Base-by-base conservation (phyloP, 1,140 invertebrate genomes). In the Asbolus verrucosus region DNA sequence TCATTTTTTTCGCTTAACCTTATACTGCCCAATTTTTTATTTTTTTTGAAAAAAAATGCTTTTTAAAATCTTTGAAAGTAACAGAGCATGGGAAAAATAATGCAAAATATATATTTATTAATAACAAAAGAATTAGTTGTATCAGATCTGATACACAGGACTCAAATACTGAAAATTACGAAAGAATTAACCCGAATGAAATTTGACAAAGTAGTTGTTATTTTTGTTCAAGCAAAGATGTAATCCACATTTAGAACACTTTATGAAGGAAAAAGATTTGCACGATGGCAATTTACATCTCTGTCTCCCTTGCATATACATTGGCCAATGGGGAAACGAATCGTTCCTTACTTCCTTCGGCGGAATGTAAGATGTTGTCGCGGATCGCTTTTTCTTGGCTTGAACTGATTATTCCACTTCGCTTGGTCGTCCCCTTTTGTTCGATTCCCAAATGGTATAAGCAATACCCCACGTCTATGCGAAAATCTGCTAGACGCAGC, bases 1-100 rank as follows among this genome's bases (percentile, higher is more conserved):
- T 93, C 90, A 16, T 86, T 27, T 27, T 27, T 4, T 27, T 27
- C 8, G 24, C 8, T 27, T 27, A 27, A 27, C 24, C 24, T 8
- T 3, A 27, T 8, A 27, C 3, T 27, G 24, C 3, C 24, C 24
- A 27, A 27, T 4, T 27, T 27, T 27, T 27, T 27, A n/a, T n/a
- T n/a, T 27, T 27, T 27, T 27, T 27, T 27, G 24, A 8, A 27
- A 27, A 27, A 27, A 27, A 8, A 27, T 27, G 24, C 8, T 27
- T 27, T 27, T 27, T 27, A 4, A 27, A 27, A 27, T 27, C 24
- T 27, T 27, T 3, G 24, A 27, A 27, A 27, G 24, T 27, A 3
- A 27, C 24, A 27, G 24, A 27, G 8, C 24, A 27, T 27, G 24
- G 24, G 24, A 27, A 27, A 27, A 27, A 27, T 27, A 27, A 27